Evolutionary conservation across 1,140 invertebrate genomes (phyloP).

Genomic region (Saccostrea glomerata): DNA sequence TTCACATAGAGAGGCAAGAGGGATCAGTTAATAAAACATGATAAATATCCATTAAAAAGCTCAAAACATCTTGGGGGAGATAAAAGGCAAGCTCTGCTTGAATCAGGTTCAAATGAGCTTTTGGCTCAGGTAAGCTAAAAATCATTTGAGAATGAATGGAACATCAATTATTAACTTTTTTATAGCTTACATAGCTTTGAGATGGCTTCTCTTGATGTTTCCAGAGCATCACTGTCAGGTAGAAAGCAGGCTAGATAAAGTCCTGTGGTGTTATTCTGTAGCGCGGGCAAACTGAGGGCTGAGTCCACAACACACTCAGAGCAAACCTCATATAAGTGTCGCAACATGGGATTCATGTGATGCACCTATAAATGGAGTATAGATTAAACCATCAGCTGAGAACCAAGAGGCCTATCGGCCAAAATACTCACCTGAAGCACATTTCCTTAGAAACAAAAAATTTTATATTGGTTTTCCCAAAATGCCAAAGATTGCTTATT

Average conservation of each 20-base stretch:
- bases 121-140: too few relatives aligned
- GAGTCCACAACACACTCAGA: conserved; percentile 96
- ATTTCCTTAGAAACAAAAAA: too few relatives aligned
- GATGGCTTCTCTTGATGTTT: conserved; percentile 50
- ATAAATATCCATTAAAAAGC: too few relatives aligned
- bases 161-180: too few relatives aligned
- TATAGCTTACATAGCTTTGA: conserved; percentile 54
- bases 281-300: conserved; percentile 78
- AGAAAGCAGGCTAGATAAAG: conserved; percentile 59
- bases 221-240: conserved; percentile 52
- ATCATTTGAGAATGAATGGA: too few relatives aligned
- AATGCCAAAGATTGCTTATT: too few relatives aligned
- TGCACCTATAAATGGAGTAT: conserved; percentile 86
- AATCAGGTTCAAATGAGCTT: too few relatives aligned
- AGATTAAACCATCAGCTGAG: not conserved
- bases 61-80: too few relatives aligned
- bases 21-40: too few relatives aligned
- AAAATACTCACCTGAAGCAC: not conserved
- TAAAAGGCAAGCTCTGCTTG: too few relatives aligned
- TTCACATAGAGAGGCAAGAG: too few relatives aligned
- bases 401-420: not conserved
- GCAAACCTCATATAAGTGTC: conserved; percentile 92
- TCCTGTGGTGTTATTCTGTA: conserved; percentile 56
- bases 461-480: too few relatives aligned
- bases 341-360: conserved; percentile 94